These are phyloP conservation scores for Heptranchias perlo DNA, from an alignment of 2,113 vertebrate species.

Conservation along the genomic window DNA sequence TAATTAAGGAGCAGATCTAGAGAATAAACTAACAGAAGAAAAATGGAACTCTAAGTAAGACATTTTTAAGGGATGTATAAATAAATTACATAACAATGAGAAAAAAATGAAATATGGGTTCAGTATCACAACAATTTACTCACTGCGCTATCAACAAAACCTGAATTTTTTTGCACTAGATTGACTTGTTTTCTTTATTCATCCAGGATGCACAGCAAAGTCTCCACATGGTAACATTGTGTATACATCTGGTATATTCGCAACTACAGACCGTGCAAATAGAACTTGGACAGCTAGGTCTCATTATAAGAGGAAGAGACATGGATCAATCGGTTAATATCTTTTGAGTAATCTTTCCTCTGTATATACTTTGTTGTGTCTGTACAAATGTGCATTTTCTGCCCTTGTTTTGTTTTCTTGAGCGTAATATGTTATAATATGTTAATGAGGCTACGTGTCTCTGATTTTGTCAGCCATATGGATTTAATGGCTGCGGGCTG, in stretches of 20 bases:
- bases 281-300: neutral
- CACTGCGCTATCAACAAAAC: neutral
- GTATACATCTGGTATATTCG: too few species aligned
- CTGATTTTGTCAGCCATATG: too few species aligned
- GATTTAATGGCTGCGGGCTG: too few species aligned
- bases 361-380: neutral
- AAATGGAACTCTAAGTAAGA: neutral
- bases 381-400: neutral
- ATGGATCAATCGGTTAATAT: neutral
- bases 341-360: neutral
- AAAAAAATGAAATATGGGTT: neutral
- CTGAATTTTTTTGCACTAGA: neutral
- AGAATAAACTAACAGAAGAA: neutral
- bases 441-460: too few species aligned
- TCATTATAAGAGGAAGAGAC: constrained; percentile 6
- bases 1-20: neutral
- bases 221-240: neutral
- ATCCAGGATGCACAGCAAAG: neutral
- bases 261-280: neutral
- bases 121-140: neutral
- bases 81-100: neutral
- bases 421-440: too few species aligned
- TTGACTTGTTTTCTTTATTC: neutral
- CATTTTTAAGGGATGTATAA: neutral
- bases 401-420: neutral